Conservation (phyloP, 1,140 invertebrate species). For the Chironomus striatipennis region DNA sequence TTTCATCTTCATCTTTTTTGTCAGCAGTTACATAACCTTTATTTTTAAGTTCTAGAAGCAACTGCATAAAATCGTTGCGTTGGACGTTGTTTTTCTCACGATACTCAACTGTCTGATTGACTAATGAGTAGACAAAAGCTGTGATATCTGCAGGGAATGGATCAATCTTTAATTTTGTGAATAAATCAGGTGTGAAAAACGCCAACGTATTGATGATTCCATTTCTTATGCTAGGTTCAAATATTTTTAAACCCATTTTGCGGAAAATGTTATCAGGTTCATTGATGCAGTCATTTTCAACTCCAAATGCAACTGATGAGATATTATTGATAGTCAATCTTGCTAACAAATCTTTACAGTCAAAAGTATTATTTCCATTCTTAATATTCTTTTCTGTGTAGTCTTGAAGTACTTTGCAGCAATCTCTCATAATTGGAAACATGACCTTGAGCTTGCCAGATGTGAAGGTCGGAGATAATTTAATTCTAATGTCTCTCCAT, state of each 20-base stretch:
- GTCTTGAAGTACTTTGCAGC: slow-evolving; percentile 29
- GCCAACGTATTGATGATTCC: slow-evolving; percentile 27
- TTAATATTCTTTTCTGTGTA: slow-evolving; percentile 27
- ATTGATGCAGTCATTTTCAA: slow-evolving; percentile 34
- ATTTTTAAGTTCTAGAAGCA: slow-evolving; percentile 31
- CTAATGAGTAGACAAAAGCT: slow-evolving; percentile 32
- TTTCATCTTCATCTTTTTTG: not conserved
- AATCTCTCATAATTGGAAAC: slow-evolving; percentile 39
- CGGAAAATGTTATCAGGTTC: slow-evolving; percentile 32
- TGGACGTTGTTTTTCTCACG: slow-evolving; percentile 32
- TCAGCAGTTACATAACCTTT: slow-evolving; percentile 24
- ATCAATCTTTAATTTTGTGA: slow-evolving; percentile 27
- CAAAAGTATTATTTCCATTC: slow-evolving; percentile 26
- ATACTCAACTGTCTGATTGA: slow-evolving; percentile 32
- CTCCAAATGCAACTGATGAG: slow-evolving; percentile 37
- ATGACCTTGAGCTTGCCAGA: slow-evolving; percentile 44
- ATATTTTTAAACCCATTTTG: slow-evolving; percentile 31
- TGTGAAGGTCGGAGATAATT: slow-evolving; percentile 42
- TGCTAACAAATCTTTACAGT: slow-evolving; percentile 33
- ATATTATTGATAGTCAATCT: slow-evolving; percentile 34
- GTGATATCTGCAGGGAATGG: slow-evolving; percentile 28
- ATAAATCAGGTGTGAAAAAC: slow-evolving; percentile 28
- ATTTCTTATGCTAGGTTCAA: slow-evolving; percentile 26
- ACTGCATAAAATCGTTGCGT: slow-evolving; percentile 33
- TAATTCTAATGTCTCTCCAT: slow-evolving; percentile 40